Base-by-base conservation (phyloP, 2,113 vertebrate species). In the Ammodytes dubius region DNA sequence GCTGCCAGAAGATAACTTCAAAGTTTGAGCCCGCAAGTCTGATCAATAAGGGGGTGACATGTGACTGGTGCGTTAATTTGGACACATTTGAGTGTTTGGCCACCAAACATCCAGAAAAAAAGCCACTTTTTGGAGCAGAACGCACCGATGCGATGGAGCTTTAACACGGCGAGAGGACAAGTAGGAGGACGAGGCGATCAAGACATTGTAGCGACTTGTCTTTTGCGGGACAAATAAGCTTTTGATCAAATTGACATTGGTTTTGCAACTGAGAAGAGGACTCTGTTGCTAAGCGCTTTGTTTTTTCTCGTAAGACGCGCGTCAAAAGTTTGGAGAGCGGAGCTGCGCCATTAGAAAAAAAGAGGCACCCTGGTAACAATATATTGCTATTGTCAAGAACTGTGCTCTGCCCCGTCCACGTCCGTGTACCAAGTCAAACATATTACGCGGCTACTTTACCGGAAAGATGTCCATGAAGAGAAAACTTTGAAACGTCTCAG, bases 281-380 rank as follows among this genome's bases (percentile, higher is more conserved):
- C 67, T 27, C 27, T 69, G 70, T 5, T 66, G 40, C 43, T 43
- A 3, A 59, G 9, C 47, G 86, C n/a, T 59, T 67, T 61, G 60
- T 35, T 56, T 67, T 73, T 76, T 78, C 45, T 76, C 53, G 40
- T 58, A 68, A 86, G 74, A 75, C 82, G 90, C 88, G 85, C 83
- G 61, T 87, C 78, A 85, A 92, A 27, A 92, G 84, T 91, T 92
- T 87, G 86, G 74, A 81, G 76, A 86, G 73, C 84, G 58, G 82
- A 86, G 77, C 78, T 61, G 77, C 70, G 72, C 70, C 66, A 64
- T 59, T 59, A 64, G 15, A 56, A 70, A 68, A 14, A 53, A 43
- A 60, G 2, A 65, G 68, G 73, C 53, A 13, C 58, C 50, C 56
- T 40, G 74, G 11, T 77, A 57, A 65, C 87, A 69, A n/a, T 74